Conservation (phyloP, 2,888 invertebrate genomes). For the Stenotaenia linearis region DNA sequence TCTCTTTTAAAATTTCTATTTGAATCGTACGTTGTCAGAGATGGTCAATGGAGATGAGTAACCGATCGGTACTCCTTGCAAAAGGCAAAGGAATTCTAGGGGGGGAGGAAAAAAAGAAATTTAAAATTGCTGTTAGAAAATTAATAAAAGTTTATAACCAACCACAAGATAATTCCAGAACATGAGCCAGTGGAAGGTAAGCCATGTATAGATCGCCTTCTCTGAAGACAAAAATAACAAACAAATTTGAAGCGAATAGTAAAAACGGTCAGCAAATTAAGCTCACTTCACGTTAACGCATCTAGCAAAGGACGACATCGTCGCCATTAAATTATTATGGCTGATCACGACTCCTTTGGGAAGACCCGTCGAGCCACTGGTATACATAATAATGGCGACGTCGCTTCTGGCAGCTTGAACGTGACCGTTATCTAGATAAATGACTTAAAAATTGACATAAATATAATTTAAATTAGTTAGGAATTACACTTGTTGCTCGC, state of each 20-base stretch:
- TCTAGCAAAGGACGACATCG: not conserved
- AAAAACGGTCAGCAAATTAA: not conserved
- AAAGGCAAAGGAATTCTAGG: conserved; percentile 63
- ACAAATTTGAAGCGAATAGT: not conserved
- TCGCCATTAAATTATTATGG: conserved; percentile 2
- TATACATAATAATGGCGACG: conserved; percentile 97
- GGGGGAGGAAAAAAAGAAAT: conserved; percentile 33
- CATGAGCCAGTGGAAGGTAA: conserved; percentile 94
- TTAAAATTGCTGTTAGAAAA: not conserved
- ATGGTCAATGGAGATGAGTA: conserved; percentile 90
- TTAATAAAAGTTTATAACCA: conserved; percentile 35
- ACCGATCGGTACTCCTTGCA: conserved; percentile 85
- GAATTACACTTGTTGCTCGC: not conserved
- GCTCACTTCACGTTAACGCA: not conserved
- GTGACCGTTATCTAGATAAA: conserved; percentile 29
- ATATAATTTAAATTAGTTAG: conserved; percentile 35
- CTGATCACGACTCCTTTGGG: conserved; percentile 67
- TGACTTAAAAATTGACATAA: conserved; percentile 38
- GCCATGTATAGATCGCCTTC: conserved; percentile 78
- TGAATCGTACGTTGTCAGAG: conserved; percentile 47
- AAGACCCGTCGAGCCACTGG: conserved; percentile 92
- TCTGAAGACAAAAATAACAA: not conserved
- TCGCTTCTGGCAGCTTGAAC: conserved; percentile 59
- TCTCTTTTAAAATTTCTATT: not conserved
- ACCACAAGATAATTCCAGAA: conserved; percentile 89